Evolutionary conservation across 2,113 vertebrate genomes (phyloP), one percentile per base, ranked within the genome.

Genomic region (Pitta sordida): DNA sequence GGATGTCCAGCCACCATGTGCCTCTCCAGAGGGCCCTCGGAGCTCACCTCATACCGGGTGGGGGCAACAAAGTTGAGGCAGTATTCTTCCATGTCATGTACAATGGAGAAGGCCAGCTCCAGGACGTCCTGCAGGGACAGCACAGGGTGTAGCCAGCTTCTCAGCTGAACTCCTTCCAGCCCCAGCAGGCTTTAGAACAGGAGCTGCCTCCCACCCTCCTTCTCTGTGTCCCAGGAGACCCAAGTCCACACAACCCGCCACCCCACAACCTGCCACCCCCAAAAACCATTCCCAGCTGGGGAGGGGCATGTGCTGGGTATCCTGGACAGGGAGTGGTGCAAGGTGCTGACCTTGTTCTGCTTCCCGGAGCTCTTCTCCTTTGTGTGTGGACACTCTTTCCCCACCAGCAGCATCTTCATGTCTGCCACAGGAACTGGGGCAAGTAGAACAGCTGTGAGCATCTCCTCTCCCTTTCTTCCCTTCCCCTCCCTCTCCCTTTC

Each of bases 361-460:
- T 99, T 99, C 92, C 99, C 98, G 0, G 98, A 98, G 68, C 98
- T 98, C 93, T 98, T 98, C 95, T 99, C 99, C 96, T 99, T 99
- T 60, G 98, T 98, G 69, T 99, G 99, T 3, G 98, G 98, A 86
- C 99, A 99, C 88, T 99, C 99, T 92, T 99, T 99, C 37, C 99
- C 99, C 6, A 97, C 97, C 34, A 99, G 96, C 80, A 99, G 91
- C 46, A 97, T 97, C 97, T 99, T 99, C 94, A 99, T 99, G 78
- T 99, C 99, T 0, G 98, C 98, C 60, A 99, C 98, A 58, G 99
- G 98, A 96, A 99, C 99, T 99, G 94, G 13, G 34, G 36, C 64
- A 82, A 71, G 85, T 4, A 4, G 21, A 88, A 12, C 24, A 80
- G 46, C 49, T 37, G 9, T 88, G 34, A 90, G n/a, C 1, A 0